Conservation (phyloP, 2,113 vertebrate species). For the Ranitomeya imitator region DNA sequence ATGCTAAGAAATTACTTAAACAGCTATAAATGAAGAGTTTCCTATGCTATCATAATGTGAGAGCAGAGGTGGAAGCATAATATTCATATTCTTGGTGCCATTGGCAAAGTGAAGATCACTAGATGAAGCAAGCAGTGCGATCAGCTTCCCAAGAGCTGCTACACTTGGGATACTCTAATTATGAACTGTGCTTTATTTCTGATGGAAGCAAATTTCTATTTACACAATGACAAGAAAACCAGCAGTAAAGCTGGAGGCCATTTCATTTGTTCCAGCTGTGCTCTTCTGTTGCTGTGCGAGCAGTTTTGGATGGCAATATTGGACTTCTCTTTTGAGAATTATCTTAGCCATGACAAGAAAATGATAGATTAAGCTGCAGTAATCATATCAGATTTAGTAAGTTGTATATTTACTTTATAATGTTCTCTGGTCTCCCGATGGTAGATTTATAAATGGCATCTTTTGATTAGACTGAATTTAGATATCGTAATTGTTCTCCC, state of each 20-base stretch:
- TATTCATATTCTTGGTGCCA: slow-evolving; percentile 1
- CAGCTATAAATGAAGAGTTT: too few relatives aligned
- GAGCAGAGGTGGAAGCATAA: neutral
- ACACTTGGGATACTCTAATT: slow-evolving; percentile 13
- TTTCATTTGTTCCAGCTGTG: slow-evolving; percentile 17
- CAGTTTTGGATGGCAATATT: slow-evolving; percentile 46
- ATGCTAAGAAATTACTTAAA: neutral
- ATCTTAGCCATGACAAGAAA: neutral
- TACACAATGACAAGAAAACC: slow-evolving; percentile 54
- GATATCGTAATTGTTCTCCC: neutral
- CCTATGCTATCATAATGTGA: neutral
- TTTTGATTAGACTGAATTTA: neutral
- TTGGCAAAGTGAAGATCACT: slow-evolving; percentile 3
- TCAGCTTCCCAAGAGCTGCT: slow-evolving; percentile 46
- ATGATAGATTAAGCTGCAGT: neutral
- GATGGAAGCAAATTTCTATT: slow-evolving; percentile 46
- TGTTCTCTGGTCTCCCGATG: too few relatives aligned
- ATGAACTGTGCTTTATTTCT: slow-evolving; percentile 48
- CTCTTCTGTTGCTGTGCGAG: slow-evolving; percentile 44
- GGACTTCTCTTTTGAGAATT: slow-evolving; percentile 35
- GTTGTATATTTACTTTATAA: slow-evolving; percentile 5
- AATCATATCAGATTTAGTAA: neutral
- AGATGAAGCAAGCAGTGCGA: slow-evolving; percentile 47
- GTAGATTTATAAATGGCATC: neutral
- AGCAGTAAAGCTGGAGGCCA: slow-evolving; percentile 49